Conservation (phyloP, 2,888 invertebrate species). For the Pyrgus malvae region DNA sequence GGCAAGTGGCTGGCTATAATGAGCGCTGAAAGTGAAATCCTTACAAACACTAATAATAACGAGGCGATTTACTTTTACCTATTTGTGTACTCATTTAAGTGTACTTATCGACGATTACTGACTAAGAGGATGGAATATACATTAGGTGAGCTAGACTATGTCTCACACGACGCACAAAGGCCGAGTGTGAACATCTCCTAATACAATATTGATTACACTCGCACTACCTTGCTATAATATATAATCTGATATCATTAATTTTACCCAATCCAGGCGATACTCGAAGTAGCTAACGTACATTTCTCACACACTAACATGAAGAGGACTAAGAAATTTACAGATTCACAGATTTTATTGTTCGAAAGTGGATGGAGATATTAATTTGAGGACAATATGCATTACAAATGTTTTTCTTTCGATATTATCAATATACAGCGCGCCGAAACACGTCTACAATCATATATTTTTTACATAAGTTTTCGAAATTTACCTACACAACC, state of each 20-base stretch:
- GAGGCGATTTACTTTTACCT: constrained; percentile 62
- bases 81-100: constrained; percentile 70
- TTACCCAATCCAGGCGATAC: constrained; percentile 46
- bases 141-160: constrained; percentile 71
- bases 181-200: constrained; percentile 58
- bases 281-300: constrained; percentile 46
- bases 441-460: constrained; percentile 55
- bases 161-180: constrained; percentile 46
- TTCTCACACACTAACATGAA: constrained; percentile 35
- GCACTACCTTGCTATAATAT: constrained; percentile 54
- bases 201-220: constrained; percentile 48
- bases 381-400: constrained; percentile 63
- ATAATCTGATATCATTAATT: constrained; percentile 50
- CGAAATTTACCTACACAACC: constrained; percentile 61
- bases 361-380: constrained; percentile 76
- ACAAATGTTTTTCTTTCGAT: constrained; percentile 34
- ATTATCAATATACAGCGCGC: constrained; percentile 59
- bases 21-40: constrained; percentile 57
- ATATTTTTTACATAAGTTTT: constrained; percentile 48
- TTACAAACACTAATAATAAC: constrained; percentile 70
- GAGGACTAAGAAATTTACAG: constrained; percentile 46
- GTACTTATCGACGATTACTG: constrained; percentile 70
- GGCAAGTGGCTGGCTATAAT: constrained; percentile 67
- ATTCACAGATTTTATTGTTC: constrained; percentile 69
- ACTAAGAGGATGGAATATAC: constrained; percentile 81